Conservation (phyloP, 2,797 vertebrate genomes). For the Gadopsis marmoratus region DNA sequence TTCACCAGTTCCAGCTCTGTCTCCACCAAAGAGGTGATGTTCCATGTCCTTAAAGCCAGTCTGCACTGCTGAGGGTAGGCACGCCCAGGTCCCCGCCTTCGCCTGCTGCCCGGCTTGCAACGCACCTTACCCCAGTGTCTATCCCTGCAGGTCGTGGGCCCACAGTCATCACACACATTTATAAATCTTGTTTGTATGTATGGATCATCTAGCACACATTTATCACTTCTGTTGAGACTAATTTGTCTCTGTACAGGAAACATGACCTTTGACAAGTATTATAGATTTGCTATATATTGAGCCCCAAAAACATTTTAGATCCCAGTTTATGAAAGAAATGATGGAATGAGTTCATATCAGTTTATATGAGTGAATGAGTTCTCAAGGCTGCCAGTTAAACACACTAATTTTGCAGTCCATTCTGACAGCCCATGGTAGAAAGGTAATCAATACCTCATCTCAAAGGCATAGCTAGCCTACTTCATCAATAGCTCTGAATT, state of each 20-base stretch:
- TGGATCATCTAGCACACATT: neutral
- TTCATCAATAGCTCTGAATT: conserved; percentile 30
- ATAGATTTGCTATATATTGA: neutral
- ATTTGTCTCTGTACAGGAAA: neutral
- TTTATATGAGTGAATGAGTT: neutral
- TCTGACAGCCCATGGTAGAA: conserved; percentile 28
- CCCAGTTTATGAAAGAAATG: neutral
- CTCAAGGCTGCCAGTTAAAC: conserved; percentile 33
- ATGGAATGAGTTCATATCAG: neutral
- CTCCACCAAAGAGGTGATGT: too few species aligned
- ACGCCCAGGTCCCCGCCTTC: too few species aligned
- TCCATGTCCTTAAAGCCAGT: too few species aligned
- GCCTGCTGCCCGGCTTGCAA: too few species aligned
- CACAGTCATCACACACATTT: neutral
- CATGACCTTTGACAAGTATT: neutral
- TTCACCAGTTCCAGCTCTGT: too few species aligned
- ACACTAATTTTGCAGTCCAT: conserved; percentile 49
- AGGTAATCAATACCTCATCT: conserved; percentile 51
- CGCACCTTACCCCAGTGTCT: too few species aligned
- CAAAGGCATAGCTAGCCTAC: conserved; percentile 28
- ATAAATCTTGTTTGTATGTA: neutral
- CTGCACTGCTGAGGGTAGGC: too few species aligned
- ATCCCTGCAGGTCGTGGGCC: too few species aligned
- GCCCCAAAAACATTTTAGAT: neutral
- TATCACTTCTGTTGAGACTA: neutral